Percentiles rank a stretch among this genome's conserved stretches.
phyloP scores from a whole-genome alignment of 2,113 vertebrate genomes.

The Caranx ignobilis region DNA sequence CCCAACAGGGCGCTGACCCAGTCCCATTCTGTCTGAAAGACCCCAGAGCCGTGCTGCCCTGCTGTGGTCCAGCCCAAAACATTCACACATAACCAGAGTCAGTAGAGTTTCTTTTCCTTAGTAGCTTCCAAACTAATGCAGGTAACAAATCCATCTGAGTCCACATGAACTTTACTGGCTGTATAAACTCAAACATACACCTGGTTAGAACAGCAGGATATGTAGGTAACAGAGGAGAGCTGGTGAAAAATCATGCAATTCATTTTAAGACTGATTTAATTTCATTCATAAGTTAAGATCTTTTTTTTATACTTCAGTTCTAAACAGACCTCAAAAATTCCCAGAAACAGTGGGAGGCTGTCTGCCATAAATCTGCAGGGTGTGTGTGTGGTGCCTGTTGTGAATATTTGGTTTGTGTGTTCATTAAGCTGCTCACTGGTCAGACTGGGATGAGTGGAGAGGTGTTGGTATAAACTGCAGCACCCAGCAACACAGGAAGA shows the following conservation, averaged over 20 bases:
- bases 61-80: too few species aligned
- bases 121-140: not conserved
- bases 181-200: not conserved
- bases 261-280: not conserved
- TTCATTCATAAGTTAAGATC: not conserved
- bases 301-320: too few species aligned
- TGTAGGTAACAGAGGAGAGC: not conserved
- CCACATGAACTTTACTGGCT: not conserved
- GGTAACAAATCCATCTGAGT: not conserved
- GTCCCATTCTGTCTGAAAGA: too few species aligned
- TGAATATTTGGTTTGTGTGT: not conserved
- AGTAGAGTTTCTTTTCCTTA: not conserved
- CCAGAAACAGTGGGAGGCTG: not conserved
- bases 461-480: constrained; percentile 37
- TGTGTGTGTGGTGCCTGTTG: not conserved
- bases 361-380: not conserved
- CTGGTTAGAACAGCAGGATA: not conserved
- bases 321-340: not conserved
- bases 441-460: constrained; percentile 35
- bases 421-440: constrained; percentile 3
- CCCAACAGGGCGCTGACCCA: too few species aligned
- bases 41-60: too few species aligned
- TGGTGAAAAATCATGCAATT: too few species aligned
- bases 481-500: constrained; percentile 62
- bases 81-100: not conserved